A percentile compares a stretch with the other conserved stretches of the same genome.
phyloP scores from a whole-genome alignment of 2,113 vertebrate species.

The Polypterus senegalus region DNA sequence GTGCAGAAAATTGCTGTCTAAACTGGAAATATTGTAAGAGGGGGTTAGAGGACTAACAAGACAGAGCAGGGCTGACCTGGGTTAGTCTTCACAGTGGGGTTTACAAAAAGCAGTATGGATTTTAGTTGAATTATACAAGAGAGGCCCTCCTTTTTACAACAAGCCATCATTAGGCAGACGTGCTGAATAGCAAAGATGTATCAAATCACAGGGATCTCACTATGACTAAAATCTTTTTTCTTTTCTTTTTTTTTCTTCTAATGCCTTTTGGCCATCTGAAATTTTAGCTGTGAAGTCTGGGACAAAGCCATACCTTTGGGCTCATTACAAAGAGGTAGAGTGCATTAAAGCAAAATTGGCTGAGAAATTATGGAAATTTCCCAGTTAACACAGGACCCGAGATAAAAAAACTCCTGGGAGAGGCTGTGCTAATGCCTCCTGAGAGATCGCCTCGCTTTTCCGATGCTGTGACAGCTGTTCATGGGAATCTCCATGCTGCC shows the following conservation, averaged over 20 bases:
- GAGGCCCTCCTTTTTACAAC: neutral
- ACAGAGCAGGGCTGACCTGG: neutral
- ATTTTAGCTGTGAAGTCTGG: neutral
- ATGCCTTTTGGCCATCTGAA: neutral
- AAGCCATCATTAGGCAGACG: neutral
- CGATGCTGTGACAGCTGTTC: slow-evolving; percentile 2
- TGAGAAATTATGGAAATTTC: slow-evolving; percentile 3
- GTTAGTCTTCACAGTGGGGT: neutral
- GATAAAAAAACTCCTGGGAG: slow-evolving; percentile 2
- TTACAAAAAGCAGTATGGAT: too few relatives aligned
- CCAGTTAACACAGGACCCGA: neutral
- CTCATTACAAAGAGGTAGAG: neutral
- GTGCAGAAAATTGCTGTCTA: neutral
- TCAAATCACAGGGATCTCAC: neutral
- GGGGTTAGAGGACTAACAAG: neutral
- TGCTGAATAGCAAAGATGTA: too few relatives aligned
- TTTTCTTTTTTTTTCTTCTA: neutral
- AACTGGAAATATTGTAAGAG: neutral
- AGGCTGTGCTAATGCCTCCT: neutral
- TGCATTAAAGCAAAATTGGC: neutral
- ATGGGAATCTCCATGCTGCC: neutral
- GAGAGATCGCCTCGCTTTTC: neutral
- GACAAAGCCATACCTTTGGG: neutral
- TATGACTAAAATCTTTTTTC: neutral
- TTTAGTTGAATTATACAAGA: neutral